Evolutionary conservation across 2,888 invertebrate species (phyloP).

Genomic region (Metallyticus violacea): DNA sequence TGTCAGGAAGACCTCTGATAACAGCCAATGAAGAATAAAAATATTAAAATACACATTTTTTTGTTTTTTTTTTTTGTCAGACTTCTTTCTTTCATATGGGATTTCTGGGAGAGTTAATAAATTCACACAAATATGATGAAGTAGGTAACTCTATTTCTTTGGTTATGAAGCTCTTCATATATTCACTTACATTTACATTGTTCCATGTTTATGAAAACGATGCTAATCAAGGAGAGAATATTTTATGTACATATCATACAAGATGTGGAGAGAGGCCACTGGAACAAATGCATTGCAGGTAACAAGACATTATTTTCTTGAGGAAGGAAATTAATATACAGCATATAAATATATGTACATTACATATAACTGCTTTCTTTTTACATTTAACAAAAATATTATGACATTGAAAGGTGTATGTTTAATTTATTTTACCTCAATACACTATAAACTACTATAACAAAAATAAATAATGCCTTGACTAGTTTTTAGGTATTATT

Average conservation of each 20-base stretch:
- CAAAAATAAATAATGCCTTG: background rate
- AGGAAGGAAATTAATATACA: background rate
- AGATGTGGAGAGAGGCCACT: background rate
- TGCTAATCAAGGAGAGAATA: background rate
- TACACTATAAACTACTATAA: background rate
- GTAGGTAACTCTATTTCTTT: background rate
- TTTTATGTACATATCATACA: background rate
- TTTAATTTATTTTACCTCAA: background rate
- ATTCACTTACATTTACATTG: background rate
- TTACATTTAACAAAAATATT: background rate
- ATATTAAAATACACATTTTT: no score
- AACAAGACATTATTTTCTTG: background rate
- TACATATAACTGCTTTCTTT: background rate
- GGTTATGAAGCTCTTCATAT: background rate
- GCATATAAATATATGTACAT: constrained; percentile 4
- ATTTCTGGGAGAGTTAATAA: background rate
- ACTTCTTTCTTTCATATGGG: no score
- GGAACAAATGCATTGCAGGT: background rate
- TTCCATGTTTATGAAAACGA: background rate
- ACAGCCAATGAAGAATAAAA: no score
- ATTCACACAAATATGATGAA: background rate
- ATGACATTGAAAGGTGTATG: background rate
- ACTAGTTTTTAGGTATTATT: background rate
- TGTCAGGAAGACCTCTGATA: no score
- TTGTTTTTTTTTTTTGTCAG: no score